Base-by-base conservation (phyloP, 2,113 vertebrate genomes). In the Oceanites oceanicus region DNA sequence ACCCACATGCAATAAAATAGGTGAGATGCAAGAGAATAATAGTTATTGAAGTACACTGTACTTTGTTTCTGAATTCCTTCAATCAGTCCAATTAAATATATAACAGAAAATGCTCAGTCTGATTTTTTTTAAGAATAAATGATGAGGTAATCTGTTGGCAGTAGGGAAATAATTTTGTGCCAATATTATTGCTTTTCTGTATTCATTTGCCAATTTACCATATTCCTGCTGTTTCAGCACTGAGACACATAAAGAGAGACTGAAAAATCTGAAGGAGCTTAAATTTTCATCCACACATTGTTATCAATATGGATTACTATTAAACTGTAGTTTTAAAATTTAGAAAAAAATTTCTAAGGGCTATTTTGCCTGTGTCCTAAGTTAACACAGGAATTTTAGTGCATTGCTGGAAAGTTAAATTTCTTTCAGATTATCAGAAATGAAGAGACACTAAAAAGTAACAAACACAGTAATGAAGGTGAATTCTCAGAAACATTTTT, bases 211-310 rank as follows among this genome's bases (percentile, higher is more conserved):
- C 13, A 77, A 23, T 65, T 96, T 84, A 63, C 3, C 70, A 18
- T 66, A 67, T 45, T 58, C 9, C n/a, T 84, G 22, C 15, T 73
- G 0, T 68, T 93, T 90, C 75, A 74, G 25, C 21, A 47, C 11
- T 73, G 29, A 80, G 13, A 4, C 1, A 1, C 2, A 0, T 4
- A 70, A 12, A 9, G 30, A 73, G 17, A 94, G 5, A 49, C 7
- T 59, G 45, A 79, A 92, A 75, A 92, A 90, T 22, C 7, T n/a
- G 22, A 49, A 29, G 8, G 17, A 72, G 7, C 26, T 74, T 86
- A 38, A 34, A 49, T 86, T 76, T 90, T 79, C 45, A 50, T 53
- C 20, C 26, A 44, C 53, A 50, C 4, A 8, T 29, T 61, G 5
- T 40, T 55, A 53, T 30, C 18, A 36, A 22, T 61, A 70, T 36